These are phyloP conservation scores for Gymnobelideus leadbeateri DNA, from an alignment of 2,113 vertebrate species.

Conservation along the genomic window DNA sequence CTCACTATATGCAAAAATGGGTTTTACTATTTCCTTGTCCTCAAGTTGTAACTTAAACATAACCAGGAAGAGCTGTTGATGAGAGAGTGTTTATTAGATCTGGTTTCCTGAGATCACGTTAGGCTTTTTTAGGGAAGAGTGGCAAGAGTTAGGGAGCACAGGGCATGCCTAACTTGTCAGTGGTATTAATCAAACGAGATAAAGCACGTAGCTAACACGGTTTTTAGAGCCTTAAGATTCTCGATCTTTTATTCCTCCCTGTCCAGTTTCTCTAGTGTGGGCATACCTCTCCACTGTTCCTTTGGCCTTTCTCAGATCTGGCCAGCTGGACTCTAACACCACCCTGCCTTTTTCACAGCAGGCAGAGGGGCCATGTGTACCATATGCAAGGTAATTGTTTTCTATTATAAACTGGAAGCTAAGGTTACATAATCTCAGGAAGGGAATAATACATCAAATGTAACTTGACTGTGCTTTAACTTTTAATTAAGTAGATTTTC, in stretches of 20 bases:
- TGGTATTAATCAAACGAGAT: neutral
- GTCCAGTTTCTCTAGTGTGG: neutral
- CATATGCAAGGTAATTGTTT: neutral
- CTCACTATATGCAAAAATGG: neutral
- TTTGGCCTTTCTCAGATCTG: neutral
- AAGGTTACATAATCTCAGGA: neutral
- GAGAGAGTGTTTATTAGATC: neutral
- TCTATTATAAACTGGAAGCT: neutral
- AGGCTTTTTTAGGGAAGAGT: neutral
- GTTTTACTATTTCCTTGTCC: neutral
- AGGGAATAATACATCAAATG: neutral
- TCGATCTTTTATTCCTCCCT: neutral
- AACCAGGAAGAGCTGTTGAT: neutral
- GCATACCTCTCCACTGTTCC: neutral
- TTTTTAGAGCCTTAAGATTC: neutral
- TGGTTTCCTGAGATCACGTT: neutral
- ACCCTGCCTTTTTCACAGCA: neutral
- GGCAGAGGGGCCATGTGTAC: neutral
- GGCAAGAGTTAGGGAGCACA: neutral
- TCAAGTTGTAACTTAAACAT: neutral
- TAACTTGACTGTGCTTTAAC: neutral
- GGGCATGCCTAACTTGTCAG: neutral
- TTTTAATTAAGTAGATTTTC: slow-evolving; percentile 8
- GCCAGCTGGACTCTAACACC: neutral
- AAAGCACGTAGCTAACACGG: neutral